These are phyloP conservation scores for Pristionchus exspectatus DNA, from an alignment of 2,888 invertebrate species.

Conservation along the genomic window DNA sequence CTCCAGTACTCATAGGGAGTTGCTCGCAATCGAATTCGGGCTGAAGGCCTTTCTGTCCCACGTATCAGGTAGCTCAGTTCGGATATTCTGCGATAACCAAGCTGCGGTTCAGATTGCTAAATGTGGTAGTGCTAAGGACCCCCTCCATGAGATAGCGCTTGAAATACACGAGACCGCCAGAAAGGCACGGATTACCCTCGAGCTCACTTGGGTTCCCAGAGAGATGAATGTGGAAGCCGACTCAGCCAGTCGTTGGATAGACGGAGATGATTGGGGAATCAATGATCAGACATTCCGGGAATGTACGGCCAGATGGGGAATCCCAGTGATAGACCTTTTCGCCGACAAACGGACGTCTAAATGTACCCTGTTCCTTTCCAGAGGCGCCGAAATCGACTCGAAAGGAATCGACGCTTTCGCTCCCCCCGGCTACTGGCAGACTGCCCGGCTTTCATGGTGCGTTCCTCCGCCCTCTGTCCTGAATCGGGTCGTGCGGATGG, in stretches of 20 bases:
- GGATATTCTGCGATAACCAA: background rate
- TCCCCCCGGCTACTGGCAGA: background rate
- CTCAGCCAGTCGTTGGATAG: background rate
- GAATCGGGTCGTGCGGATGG: background rate
- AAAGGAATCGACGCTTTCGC: background rate
- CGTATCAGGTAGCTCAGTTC: background rate
- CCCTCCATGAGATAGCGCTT: too few species aligned
- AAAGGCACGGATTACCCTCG: background rate
- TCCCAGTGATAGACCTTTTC: background rate
- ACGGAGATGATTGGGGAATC: constrained; percentile 34
- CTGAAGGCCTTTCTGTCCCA: background rate
- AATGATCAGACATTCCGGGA: too few species aligned
- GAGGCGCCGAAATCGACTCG: background rate
- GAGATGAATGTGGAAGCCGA: background rate
- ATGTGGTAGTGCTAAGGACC: too few species aligned
- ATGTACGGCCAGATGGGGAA: background rate
- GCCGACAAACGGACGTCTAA: background rate
- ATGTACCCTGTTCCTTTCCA: background rate
- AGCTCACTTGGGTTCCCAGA: background rate
- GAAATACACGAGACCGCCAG: too few species aligned
- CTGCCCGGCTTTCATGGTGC: background rate
- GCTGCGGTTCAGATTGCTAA: background rate
- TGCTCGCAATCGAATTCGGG: background rate
- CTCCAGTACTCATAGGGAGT: constrained; percentile 15
- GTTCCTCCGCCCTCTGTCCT: constrained; percentile 28